Base-by-base conservation (phyloP, 2,113 vertebrate genomes). In the Syngnathus typhle region DNA sequence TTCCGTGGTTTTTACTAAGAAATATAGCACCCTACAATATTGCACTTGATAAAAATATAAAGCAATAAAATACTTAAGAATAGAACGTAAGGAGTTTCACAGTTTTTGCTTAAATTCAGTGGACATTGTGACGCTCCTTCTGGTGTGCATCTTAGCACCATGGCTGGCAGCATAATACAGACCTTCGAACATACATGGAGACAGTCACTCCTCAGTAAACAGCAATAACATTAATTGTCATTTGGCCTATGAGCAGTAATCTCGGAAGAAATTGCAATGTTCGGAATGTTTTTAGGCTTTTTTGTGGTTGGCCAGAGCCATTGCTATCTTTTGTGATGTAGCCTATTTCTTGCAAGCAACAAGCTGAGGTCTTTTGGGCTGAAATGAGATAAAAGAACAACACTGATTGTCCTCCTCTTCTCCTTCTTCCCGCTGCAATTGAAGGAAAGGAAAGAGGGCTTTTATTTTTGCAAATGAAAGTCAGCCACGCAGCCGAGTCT, bases 381-480 rank as follows among this genome's bases (percentile, higher is more conserved):
- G 55, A 58, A 52, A 58, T 36, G 55, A 58, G 27, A 58, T 58
- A 15, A 58, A 58, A 58, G 55, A 58, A 58, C 27, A 36, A 32
- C 44, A 47, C 44, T 32, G 55, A 58, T 58, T 16, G 27, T 36
- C 27, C 55, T 36, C 27, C 36, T 36, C 6, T 15, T 58, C 15
- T 32, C 37, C 27, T 58, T 36, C 11, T 27, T 56, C 54, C 15
- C 13, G 1, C 13, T 2, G 15, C 55, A 36, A 58, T 36, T 36
- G 27, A 58, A 58, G 55, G 55, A 58, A 58, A 58, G 51, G 71
- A 71, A 71, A 73, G 59, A 67, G 43, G 32, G 52, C 36, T 64
- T 27, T 60, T 7, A 75, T 82, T 79, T 71, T 66, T 76, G 64
- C 38, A 76, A 67, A 80, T 78, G 70, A 78, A 77, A 82, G 79